Base-by-base conservation (phyloP, 2,113 vertebrate genomes). In the Ascaphus truei region DNA sequence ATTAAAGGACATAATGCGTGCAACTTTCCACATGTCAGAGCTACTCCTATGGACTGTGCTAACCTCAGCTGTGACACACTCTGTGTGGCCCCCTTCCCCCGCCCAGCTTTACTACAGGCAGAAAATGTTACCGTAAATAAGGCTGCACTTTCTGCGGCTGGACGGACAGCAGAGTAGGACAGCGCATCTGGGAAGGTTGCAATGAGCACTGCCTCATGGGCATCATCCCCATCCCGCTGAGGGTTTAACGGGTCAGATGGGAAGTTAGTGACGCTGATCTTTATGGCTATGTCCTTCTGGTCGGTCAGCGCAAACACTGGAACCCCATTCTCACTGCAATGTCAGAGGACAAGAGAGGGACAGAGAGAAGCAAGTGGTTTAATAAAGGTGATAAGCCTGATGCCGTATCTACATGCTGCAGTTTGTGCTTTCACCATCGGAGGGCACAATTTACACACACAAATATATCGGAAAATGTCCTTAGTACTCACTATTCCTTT, bases 211-310 rank as follows among this genome's bases (percentile, higher is more conserved):
- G 96, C 93, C 2, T 92, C 93, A 0, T 98, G 95, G 18, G 95
- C 96, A 0, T 96, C 95, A 0, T 98, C 96, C 2, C 96, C 96
- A 0, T 98, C 91, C 18, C 86, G 75, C 37, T 91, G 88, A 0
- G 93, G 93, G 13, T 72, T 4, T 3, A 51, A 10, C 0, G 84
- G 87, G 74, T 94, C 83, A 6, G 95, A 95, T 33, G 96, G 96
- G 66, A 80, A 59, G 79, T 98, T 98, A 62, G 88, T 94, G 72
- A 96, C 84, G 0, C 26, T 89, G 73, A 98, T 80, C 83, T 96
- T 92, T 82, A 98, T 76, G 5, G 88, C 90, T 26, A 97, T 84
- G n/a, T 90, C 74, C n/a, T 88, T 88, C 85, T 96, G 93, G 71
- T 95, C 91, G 1, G 89, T 93, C 77, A 96, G 55, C 4, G 92